Evolutionary conservation across 2,888 invertebrate species (phyloP).

Genomic region (Macroteleia sp.): DNA sequence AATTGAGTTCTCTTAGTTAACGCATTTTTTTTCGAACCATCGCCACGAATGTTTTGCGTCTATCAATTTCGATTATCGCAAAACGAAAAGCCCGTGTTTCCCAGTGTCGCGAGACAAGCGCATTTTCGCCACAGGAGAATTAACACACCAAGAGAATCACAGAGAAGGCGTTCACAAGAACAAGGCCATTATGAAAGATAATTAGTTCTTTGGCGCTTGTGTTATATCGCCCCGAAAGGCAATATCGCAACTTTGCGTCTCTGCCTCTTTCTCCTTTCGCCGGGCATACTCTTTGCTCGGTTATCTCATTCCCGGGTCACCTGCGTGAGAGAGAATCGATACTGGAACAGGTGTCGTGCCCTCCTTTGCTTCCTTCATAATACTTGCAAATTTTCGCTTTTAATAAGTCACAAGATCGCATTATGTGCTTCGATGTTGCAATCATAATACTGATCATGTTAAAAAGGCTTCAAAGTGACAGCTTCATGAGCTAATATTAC

Average conservation of each 20-base stretch:
- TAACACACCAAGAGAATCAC: constrained; percentile 44
- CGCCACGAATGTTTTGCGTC: constrained; percentile 7
- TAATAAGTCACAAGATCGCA: constrained; percentile 6
- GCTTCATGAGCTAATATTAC: too few species aligned
- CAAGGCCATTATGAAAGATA: constrained; percentile 60
- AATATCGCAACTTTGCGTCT: constrained; percentile 63
- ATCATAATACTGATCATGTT: not conserved
- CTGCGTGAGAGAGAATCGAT: constrained; percentile 55
- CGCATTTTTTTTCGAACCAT: too few species aligned
- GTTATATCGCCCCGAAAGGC: constrained; percentile 55
- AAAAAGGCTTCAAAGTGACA: not conserved
- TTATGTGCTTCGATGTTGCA: not conserved
- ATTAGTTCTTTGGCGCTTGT: constrained; percentile 61
- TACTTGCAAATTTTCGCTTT: constrained; percentile 35
- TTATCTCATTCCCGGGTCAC: constrained; percentile 60
- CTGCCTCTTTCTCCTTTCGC: constrained; percentile 44
- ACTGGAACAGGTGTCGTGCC: constrained; percentile 43
- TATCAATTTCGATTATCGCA: constrained; percentile 42
- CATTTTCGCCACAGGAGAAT: constrained; percentile 51
- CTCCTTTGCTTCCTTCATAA: constrained; percentile 23
- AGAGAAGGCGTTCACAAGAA: constrained; percentile 57
- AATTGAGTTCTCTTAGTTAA: not conserved
- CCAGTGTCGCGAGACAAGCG: constrained; percentile 35
- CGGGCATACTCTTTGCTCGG: constrained; percentile 34
- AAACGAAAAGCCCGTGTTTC: constrained; percentile 49